Conservation (phyloP, 2,113 vertebrate species). For the Ophthalmolycus amberensis region DNA sequence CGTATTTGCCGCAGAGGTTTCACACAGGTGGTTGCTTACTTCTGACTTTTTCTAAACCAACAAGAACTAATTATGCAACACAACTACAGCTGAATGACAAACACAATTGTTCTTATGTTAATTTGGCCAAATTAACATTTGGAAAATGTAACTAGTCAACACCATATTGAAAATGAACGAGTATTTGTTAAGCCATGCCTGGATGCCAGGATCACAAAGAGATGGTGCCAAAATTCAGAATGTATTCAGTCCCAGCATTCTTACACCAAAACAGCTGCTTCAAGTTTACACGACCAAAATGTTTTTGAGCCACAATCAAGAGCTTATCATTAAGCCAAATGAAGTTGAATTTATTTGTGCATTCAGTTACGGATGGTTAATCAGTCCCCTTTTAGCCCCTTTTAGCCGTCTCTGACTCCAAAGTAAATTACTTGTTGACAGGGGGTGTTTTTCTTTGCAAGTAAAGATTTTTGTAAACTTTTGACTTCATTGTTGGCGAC, state of each 20-base stretch:
- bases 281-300: constrained; percentile 26
- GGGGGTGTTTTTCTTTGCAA: neutral
- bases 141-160: constrained; percentile 24
- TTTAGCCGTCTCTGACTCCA: neutral
- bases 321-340: constrained; percentile 2
- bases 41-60: neutral
- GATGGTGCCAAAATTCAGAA: neutral
- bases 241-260: neutral
- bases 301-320: constrained; percentile 25
- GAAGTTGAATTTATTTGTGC: neutral
- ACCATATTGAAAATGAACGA: constrained; percentile 12
- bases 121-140: constrained; percentile 5
- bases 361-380: neutral
- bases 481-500: neutral
- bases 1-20: neutral
- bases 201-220: neutral
- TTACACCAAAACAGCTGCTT: constrained; percentile 43
- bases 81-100: neutral
- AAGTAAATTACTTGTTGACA: neutral
- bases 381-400: no score
- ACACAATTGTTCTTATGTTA: neutral
- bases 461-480: neutral
- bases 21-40: neutral
- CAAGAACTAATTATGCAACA: neutral
- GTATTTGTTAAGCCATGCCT: constrained; percentile 8